A percentile compares a stretch with the other conserved stretches of the same genome.
Conservation (phyloP, 2,797 vertebrate genomes). For the Sebastes hubbsi region DNA sequence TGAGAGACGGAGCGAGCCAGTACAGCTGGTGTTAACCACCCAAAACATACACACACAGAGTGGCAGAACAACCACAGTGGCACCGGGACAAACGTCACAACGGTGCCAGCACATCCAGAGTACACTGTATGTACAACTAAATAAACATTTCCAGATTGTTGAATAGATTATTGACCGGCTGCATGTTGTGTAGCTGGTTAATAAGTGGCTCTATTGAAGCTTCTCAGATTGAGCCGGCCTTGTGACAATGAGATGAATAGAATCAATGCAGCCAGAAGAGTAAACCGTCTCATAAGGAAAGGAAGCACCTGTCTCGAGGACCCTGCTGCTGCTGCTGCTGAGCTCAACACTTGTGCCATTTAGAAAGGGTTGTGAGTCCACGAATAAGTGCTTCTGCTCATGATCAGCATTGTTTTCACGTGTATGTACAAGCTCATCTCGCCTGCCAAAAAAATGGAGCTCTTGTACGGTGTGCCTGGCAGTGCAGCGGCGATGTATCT, state of each 20-base stretch:
- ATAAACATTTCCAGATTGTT: conserved; percentile 48
- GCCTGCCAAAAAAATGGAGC: conserved; percentile 31
- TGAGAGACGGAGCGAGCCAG: conserved; percentile 70
- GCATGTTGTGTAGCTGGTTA: conserved; percentile 30
- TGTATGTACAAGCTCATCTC: conserved; percentile 26
- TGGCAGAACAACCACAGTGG: conserved; percentile 53
- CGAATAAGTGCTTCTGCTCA: conserved; percentile 15
- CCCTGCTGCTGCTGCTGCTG: background rate
- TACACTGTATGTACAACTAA: conserved; percentile 43
- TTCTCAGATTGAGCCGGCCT: conserved; percentile 25
- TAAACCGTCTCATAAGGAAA: conserved; percentile 19
- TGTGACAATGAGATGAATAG: conserved; percentile 16
- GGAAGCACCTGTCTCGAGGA: conserved; percentile 26
- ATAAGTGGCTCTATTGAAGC: conserved; percentile 43
- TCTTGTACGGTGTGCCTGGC: conserved; percentile 13
- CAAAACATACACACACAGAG: conserved; percentile 65
- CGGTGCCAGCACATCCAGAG: conserved; percentile 43
- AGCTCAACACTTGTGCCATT: conserved; percentile 6
- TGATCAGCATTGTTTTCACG: conserved; percentile 28
- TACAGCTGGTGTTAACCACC: conserved; percentile 77
- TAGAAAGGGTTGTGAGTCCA: conserved; percentile 4
- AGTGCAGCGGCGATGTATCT: conserved; percentile 2
- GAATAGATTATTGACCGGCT: conserved; percentile 44
- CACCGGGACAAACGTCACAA: conserved; percentile 24
- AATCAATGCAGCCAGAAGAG: conserved; percentile 14